Evolutionary conservation across 2,797 vertebrate genomes (phyloP).

Genomic region (Euphonia xanthogaster): DNA sequence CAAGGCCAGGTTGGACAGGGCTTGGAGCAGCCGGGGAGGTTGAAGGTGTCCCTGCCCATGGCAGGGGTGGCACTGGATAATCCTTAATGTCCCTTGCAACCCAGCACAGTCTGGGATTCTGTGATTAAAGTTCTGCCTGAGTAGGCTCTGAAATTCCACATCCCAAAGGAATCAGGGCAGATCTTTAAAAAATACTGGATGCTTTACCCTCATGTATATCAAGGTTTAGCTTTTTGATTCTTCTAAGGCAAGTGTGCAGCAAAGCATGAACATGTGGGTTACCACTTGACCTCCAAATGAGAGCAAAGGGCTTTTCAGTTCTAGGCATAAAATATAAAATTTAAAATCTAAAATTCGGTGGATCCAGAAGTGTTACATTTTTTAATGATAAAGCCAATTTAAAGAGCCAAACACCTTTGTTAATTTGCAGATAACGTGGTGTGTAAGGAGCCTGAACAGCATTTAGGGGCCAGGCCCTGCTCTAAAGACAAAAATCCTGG

Average conservation of each 20-base stretch:
- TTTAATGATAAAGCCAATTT: neutral
- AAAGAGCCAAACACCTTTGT: neutral
- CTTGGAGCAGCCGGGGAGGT: neutral
- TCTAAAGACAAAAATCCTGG: neutral
- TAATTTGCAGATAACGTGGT: neutral
- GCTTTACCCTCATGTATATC: neutral
- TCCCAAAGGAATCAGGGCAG: neutral
- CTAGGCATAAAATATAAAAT: neutral
- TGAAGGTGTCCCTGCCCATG: neutral
- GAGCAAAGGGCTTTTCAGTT: neutral
- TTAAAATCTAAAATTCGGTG: neutral
- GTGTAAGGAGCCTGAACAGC: neutral
- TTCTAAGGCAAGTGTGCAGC: neutral
- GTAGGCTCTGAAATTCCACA: neutral
- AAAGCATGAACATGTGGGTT: rapidly evolving
- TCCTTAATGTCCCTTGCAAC: neutral
- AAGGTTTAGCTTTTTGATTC: neutral
- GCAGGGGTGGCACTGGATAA: rapidly evolving
- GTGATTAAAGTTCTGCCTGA: neutral
- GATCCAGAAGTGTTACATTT: neutral
- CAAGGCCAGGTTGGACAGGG: rapidly evolving
- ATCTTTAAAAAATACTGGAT: neutral
- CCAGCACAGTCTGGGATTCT: neutral
- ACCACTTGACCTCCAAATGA: neutral
- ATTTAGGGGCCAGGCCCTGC: neutral